Percentiles rank a stretch among this genome's conserved stretches.
Evolutionary conservation across 2,888 invertebrate genomes (phyloP).

Genomic region (Acheta domesticus): DNA sequence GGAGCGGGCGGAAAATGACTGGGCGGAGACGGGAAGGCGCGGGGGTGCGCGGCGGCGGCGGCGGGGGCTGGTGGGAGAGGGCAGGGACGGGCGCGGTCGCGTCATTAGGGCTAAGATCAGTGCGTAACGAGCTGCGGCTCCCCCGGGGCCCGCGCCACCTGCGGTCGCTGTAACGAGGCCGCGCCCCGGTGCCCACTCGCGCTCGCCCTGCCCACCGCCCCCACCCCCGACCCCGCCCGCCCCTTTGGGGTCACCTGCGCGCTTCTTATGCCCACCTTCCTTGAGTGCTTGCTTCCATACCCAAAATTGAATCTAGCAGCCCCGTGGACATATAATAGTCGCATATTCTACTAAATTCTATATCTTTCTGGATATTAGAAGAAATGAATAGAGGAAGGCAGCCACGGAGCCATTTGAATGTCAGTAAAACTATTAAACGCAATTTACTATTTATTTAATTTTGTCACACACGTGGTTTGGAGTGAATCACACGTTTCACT

Average conservation of each 20-base stretch:
- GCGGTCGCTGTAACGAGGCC: not conserved
- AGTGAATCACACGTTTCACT: too few relatives aligned
- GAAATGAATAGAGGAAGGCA: too few relatives aligned
- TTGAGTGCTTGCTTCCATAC: too few relatives aligned
- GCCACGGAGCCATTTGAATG: too few relatives aligned
- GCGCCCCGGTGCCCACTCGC: not conserved
- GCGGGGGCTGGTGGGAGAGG: not conserved
- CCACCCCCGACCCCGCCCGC: not conserved
- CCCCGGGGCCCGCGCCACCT: conserved; percentile 18
- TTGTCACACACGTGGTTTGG: too few relatives aligned
- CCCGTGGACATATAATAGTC: too few relatives aligned
- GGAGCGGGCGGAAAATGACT: not conserved
- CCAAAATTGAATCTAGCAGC: too few relatives aligned
- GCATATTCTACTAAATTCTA: too few relatives aligned
- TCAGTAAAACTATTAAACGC: too few relatives aligned
- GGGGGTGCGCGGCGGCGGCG: not conserved
- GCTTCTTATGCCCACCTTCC: too few relatives aligned
- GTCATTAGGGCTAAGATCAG: conserved; percentile 18
- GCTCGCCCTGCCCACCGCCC: not conserved
- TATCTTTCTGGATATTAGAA: too few relatives aligned
- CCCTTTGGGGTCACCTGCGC: not conserved
- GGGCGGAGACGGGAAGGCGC: not conserved
- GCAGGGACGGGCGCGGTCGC: not conserved
- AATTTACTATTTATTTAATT: too few relatives aligned
- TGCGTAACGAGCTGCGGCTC: conserved; percentile 18